Conservation (phyloP, 2,888 invertebrate species). For the Mystacides longicornis region DNA sequence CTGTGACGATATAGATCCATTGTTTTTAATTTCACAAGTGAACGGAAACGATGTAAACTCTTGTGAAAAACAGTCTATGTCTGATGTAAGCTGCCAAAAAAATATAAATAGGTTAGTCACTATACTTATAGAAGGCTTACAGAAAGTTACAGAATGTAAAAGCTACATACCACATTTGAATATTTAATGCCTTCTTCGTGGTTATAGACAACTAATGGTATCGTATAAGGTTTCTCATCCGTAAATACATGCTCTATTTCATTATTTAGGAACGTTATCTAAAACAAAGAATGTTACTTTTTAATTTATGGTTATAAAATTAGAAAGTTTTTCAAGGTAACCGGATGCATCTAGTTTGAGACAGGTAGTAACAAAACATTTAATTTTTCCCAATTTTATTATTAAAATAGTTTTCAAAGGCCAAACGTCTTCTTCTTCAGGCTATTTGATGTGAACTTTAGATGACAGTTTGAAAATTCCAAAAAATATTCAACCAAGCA, state of each 20-base stretch:
- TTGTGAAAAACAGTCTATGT: conserved; percentile 15
- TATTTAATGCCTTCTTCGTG: conserved; percentile 20
- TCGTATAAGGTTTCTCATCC: conserved; percentile 18
- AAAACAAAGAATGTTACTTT: no score
- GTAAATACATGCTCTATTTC: conserved; percentile 15
- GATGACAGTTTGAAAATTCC: no score
- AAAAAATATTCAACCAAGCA: no score
- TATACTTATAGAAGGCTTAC: background rate
- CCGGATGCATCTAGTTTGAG: no score
- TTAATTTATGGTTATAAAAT: no score
- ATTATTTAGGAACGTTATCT: conserved; percentile 19
- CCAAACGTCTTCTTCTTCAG: no score
- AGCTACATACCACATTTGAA: conserved; percentile 19
- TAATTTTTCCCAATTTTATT: no score
- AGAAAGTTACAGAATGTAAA: background rate
- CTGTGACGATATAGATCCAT: conserved; percentile 6
- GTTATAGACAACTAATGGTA: conserved; percentile 17
- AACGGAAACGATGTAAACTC: conserved; percentile 17
- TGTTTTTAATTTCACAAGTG: conserved; percentile 18
- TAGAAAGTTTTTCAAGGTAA: no score
- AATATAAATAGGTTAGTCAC: background rate
- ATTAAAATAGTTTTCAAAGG: no score
- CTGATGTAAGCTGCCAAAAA: conserved; percentile 12
- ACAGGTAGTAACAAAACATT: no score
- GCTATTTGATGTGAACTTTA: no score